A percentile compares a stretch with the other conserved stretches of the same genome.
Conservation (phyloP, 2,113 vertebrate species). For the Strix uralensis region DNA sequence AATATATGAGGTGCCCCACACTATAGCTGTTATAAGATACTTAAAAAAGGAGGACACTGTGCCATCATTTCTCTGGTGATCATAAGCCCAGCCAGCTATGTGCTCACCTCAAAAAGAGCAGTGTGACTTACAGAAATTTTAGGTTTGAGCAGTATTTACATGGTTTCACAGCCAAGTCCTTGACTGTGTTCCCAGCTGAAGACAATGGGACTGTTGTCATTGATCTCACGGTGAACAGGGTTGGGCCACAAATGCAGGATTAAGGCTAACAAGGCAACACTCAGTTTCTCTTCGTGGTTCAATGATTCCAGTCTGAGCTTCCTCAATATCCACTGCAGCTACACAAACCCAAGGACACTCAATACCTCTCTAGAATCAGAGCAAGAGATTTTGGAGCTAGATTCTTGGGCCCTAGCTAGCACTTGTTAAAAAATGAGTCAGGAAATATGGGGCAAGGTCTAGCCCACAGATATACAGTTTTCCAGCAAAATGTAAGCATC, state of each 20-base stretch:
- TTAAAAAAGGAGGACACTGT: background rate
- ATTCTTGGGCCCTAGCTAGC: background rate
- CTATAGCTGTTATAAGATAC: background rate
- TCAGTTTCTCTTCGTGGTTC: background rate
- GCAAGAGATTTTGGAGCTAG: background rate
- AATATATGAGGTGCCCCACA: background rate
- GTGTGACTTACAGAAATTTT: background rate
- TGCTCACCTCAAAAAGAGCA: background rate
- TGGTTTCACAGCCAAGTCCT: background rate
- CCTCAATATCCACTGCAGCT: background rate
- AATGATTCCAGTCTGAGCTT: background rate
- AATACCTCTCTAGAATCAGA: background rate
- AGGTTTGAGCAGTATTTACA: background rate
- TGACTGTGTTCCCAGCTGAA: background rate
- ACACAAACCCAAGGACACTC: background rate
- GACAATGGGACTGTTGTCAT: background rate
- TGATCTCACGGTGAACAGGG: background rate
- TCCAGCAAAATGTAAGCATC: background rate
- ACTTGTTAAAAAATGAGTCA: background rate
- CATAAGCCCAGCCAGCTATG: background rate
- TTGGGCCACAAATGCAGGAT: background rate
- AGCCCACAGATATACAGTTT: background rate
- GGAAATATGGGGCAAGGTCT: background rate
- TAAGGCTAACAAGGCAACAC: background rate
- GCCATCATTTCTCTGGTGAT: background rate